These are phyloP conservation scores for Rhogogaster chlorosoma DNA, from an alignment of 2,888 invertebrate species.

Conservation along the genomic window DNA sequence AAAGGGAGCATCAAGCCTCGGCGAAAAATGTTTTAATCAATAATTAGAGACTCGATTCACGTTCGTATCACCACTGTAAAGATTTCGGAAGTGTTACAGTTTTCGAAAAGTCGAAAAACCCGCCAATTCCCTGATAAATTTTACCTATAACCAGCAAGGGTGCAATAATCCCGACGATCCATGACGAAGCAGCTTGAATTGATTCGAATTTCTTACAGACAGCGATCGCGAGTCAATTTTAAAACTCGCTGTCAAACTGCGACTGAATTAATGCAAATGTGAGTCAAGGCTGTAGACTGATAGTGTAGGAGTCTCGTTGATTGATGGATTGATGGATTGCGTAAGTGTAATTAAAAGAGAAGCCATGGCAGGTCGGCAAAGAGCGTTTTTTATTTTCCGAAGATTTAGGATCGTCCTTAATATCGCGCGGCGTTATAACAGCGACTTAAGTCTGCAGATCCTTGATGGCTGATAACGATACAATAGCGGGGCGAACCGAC, in stretches of 20 bases:
- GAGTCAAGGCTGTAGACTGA: not conserved
- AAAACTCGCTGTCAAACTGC: not conserved
- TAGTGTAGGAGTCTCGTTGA: not conserved
- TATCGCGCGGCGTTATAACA: constrained; percentile 19
- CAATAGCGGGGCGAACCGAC: constrained; percentile 30
- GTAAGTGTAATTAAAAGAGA: not conserved
- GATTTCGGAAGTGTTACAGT: no score
- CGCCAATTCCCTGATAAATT: not conserved
- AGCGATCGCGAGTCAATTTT: not conserved
- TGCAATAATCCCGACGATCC: not conserved
- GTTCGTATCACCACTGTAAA: not conserved
- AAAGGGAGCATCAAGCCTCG: not conserved
- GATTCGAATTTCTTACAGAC: not conserved
- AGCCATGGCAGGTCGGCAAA: not conserved
- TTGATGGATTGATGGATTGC: not conserved
- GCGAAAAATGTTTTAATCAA: not conserved
- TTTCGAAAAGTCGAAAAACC: not conserved
- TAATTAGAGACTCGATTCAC: not conserved
- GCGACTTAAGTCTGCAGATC: constrained; percentile 33
- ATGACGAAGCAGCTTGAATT: not conserved
- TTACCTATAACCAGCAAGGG: no score
- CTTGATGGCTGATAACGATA: constrained; percentile 43
- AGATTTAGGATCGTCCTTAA: constrained; percentile 7
- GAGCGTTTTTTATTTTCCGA: not conserved
- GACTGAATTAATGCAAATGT: not conserved